Percentiles rank a stretch among this genome's conserved stretches.
Evolutionary conservation across 2,888 invertebrate species (phyloP).

Genomic region (Napeogenes sylphis): DNA sequence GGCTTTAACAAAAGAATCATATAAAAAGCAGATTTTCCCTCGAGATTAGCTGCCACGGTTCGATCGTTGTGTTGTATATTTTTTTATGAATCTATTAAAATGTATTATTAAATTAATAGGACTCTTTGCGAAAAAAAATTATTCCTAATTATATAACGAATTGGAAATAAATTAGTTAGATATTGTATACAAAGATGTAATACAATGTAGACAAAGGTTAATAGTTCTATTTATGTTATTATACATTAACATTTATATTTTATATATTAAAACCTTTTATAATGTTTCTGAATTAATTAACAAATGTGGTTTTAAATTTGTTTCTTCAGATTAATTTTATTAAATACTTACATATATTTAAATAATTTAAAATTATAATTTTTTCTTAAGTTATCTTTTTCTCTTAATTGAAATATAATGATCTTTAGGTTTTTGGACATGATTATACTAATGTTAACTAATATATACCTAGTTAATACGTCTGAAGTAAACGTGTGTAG

Average conservation of each 20-base stretch:
- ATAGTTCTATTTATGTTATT: no score
- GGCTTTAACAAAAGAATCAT: slow-evolving; percentile 45
- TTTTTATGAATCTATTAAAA: slow-evolving; percentile 27
- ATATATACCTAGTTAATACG: slow-evolving; percentile 39
- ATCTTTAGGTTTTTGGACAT: slow-evolving; percentile 12
- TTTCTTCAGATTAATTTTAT: no score
- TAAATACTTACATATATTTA: no score
- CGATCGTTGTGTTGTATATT: slow-evolving; percentile 36
- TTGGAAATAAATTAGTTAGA: slow-evolving; percentile 10
- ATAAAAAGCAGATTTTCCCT: slow-evolving; percentile 54
- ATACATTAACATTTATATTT: no score
- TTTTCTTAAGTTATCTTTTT: no score
- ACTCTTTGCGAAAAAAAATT: slow-evolving; percentile 15
- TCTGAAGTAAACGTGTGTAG: slow-evolving; percentile 47
- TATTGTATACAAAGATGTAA: not conserved
- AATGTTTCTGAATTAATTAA: no score
- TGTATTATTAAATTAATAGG: slow-evolving; percentile 27
- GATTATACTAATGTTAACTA: slow-evolving; percentile 23
- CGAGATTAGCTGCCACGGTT: slow-evolving; percentile 55
- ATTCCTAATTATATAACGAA: slow-evolving; percentile 14
- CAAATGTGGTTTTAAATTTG: no score
- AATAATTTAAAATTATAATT: no score
- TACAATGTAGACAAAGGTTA: no score
- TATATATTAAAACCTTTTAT: no score
- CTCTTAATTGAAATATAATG: no score